A percentile compares a stretch with the other conserved stretches of the same genome.
phyloP scores from a whole-genome alignment of 2,888 invertebrate species.

The Oligia latruncula region DNA sequence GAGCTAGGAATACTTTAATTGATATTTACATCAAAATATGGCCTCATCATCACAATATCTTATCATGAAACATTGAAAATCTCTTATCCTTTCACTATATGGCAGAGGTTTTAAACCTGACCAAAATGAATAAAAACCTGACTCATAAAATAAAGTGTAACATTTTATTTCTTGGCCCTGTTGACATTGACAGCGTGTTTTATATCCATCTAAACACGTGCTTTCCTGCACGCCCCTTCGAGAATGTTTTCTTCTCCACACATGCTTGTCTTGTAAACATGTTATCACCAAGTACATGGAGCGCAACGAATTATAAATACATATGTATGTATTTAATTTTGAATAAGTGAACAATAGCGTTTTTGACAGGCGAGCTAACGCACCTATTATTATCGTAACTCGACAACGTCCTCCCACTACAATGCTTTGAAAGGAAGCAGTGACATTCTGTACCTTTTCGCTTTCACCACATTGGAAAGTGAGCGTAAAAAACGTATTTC shows the following conservation, averaged over 20 bases:
- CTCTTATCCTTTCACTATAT: neutral
- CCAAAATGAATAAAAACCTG: neutral
- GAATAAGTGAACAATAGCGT: constrained; percentile 78
- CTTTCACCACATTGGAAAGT: constrained; percentile 90
- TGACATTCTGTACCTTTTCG: constrained; percentile 89
- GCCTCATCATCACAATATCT: neutral
- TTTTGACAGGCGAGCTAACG: constrained; percentile 74
- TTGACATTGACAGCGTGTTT: neutral
- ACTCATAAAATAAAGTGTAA: neutral
- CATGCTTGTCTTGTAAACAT: constrained; percentile 24
- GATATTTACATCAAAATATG: neutral
- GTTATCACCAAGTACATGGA: constrained; percentile 20
- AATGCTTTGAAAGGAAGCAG: constrained; percentile 88
- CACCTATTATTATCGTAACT: constrained; percentile 84
- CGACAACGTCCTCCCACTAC: constrained; percentile 86
- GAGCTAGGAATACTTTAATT: constrained; percentile 4
- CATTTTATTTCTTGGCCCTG: neutral
- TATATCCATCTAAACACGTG: neutral
- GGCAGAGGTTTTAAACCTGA: neutral
- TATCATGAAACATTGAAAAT: neutral
- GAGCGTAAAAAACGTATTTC: constrained; percentile 90
- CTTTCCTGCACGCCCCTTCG: neutral
- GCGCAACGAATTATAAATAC: constrained; percentile 40
- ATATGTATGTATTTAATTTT: constrained; percentile 57
- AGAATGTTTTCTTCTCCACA: constrained; percentile 14